A percentile compares a stretch with the other conserved stretches of the same genome.
Conservation (phyloP, 1,140 invertebrate genomes). For the Pseudachorutes palmiensis region DNA sequence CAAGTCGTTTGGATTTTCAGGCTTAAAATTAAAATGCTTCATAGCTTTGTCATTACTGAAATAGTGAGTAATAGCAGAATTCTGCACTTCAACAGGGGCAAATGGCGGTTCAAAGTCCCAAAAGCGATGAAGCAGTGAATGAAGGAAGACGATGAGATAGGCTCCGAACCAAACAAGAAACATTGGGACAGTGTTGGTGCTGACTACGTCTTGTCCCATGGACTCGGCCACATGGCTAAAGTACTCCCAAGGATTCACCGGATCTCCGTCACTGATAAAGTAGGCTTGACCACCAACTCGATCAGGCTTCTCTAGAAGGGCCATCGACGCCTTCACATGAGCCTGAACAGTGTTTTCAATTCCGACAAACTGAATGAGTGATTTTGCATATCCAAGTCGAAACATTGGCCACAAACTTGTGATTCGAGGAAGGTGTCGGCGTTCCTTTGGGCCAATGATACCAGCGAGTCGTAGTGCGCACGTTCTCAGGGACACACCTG, state of each 20-base stretch:
- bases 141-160: conserved; percentile 38
- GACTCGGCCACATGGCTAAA: conserved; percentile 33
- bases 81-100: conserved; percentile 45
- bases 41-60: conserved; percentile 44
- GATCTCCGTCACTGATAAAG: conserved; percentile 45
- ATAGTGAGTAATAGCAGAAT: conserved; percentile 46
- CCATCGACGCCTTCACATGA: conserved; percentile 42
- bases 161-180: conserved; percentile 31
- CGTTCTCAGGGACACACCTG: conserved; percentile 36
- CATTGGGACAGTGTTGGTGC: conserved; percentile 27
- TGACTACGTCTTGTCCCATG: conserved; percentile 23
- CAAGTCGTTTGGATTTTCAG: conserved; percentile 36
- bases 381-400: conserved; percentile 41
- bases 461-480: conserved; percentile 45
- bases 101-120: conserved; percentile 26
- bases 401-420: conserved; percentile 37
- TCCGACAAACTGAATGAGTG: conserved; percentile 43
- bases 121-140: conserved; percentile 38
- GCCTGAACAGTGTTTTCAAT: conserved; percentile 44
- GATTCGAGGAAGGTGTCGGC: conserved; percentile 45
- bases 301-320: conserved; percentile 32
- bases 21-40: conserved; percentile 42
- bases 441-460: conserved; percentile 43
- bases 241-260: conserved; percentile 45
- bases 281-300: conserved; percentile 43